Conservation (phyloP, 2,888 invertebrate genomes). For the Eupithecia subumbrata region DNA sequence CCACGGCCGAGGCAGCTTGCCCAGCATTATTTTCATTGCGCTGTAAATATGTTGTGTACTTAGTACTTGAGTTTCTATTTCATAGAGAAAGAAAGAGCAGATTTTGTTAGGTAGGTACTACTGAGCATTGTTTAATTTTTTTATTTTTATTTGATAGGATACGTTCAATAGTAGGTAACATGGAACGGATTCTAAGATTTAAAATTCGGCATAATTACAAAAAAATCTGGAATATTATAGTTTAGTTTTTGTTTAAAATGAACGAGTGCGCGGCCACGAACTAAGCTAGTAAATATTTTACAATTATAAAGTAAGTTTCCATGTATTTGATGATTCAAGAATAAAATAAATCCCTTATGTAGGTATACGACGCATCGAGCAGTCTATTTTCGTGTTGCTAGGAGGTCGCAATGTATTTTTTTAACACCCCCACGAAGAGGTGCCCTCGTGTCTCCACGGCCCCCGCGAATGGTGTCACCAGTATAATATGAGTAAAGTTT, state of each 20-base stretch:
- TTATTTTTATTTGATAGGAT: background rate
- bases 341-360: background rate
- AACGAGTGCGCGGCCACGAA: background rate
- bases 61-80: background rate
- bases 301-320: background rate
- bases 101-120: background rate
- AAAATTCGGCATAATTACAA: background rate
- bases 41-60: slow-evolving; percentile 74
- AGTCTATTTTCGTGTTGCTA: slow-evolving; percentile 27
- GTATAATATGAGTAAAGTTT: slow-evolving; percentile 37
- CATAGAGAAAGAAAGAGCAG: background rate
- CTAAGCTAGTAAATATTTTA: background rate
- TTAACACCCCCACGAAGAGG: slow-evolving; percentile 52
- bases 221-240: background rate
- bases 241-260: background rate
- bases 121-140: background rate
- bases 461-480: slow-evolving; percentile 44
- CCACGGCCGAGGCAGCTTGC: slow-evolving; percentile 97
- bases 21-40: slow-evolving; percentile 97
- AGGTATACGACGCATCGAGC: background rate
- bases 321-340: background rate
- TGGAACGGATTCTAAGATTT: background rate
- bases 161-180: background rate
- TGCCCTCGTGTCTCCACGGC: slow-evolving; percentile 46
- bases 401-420: slow-evolving; percentile 25